phyloP scores from a whole-genome alignment of 2,113 vertebrate species.

The Nipponia nippon region DNA sequence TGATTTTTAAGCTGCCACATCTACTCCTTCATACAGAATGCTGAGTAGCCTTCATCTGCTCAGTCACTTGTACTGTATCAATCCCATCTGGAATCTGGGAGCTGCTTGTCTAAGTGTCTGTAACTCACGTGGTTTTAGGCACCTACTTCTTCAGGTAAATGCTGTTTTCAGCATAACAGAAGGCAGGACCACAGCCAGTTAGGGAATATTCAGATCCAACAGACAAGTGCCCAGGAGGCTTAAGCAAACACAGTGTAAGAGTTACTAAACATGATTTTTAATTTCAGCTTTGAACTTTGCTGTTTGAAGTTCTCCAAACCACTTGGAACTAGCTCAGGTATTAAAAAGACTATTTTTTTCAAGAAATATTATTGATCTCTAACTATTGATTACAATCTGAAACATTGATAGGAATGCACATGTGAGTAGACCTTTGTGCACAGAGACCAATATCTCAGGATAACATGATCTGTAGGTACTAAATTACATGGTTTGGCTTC shows the following conservation, averaged over 20 bases:
- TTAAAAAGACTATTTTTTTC: neutral
- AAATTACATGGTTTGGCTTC: neutral
- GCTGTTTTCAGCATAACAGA: neutral
- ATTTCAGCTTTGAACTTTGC: conserved; percentile 29
- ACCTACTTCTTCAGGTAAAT: neutral
- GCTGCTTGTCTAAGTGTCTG: neutral
- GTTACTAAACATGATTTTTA: conserved; percentile 1
- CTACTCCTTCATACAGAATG: neutral
- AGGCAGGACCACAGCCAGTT: neutral
- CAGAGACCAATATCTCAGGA: neutral
- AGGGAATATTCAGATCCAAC: neutral
- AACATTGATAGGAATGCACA: neutral
- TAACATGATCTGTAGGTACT: neutral
- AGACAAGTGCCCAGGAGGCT: neutral
- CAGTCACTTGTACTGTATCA: neutral
- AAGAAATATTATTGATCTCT: neutral
- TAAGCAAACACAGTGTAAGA: neutral
- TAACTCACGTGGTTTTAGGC: neutral
- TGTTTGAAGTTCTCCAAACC: conserved; percentile 35
- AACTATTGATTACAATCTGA: neutral
- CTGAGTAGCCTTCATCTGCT: neutral
- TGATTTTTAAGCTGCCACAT: neutral
- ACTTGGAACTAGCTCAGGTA: neutral
- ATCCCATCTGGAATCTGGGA: neutral
- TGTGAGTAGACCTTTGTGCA: neutral